Evolutionary conservation across 2,797 vertebrate genomes (phyloP).

Genomic region (Bucorvus abyssinicus): DNA sequence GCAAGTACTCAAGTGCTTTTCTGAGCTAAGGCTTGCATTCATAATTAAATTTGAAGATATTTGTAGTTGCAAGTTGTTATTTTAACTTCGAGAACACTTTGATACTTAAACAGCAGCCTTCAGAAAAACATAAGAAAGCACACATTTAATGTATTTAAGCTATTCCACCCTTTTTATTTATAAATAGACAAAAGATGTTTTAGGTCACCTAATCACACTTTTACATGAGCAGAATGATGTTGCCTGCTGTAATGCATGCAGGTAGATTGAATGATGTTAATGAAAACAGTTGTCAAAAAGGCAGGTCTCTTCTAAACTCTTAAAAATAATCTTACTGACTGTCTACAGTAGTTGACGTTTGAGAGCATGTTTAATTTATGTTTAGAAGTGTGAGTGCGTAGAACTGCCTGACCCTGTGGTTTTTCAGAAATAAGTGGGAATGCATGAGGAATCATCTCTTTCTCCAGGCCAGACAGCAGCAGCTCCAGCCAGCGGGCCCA

Average conservation of each 20-base stretch:
- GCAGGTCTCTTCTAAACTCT: neutral
- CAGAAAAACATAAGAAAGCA: neutral
- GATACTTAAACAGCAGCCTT: neutral
- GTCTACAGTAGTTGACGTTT: neutral
- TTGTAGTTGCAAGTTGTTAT: neutral
- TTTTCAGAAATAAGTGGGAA: neutral
- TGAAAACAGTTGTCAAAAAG: conserved; percentile 1
- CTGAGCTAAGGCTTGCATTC: neutral
- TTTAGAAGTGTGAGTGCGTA: neutral
- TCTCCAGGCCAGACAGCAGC: neutral
- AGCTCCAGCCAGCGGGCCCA: neutral
- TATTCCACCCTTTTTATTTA: neutral
- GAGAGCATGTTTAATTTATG: neutral
- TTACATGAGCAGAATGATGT: neutral
- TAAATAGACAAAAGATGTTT: neutral
- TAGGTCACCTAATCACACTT: neutral
- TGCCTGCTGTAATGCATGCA: neutral
- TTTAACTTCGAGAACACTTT: neutral
- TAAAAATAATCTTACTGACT: neutral
- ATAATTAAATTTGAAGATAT: neutral
- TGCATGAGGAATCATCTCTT: neutral
- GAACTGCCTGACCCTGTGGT: neutral
- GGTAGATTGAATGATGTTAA: neutral
- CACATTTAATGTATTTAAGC: neutral
- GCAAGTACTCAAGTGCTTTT: neutral